Percentiles rank a stretch among this genome's conserved stretches.
Evolutionary conservation across 2,888 invertebrate species (phyloP).

Genomic region (Cremastinae sp.): DNA sequence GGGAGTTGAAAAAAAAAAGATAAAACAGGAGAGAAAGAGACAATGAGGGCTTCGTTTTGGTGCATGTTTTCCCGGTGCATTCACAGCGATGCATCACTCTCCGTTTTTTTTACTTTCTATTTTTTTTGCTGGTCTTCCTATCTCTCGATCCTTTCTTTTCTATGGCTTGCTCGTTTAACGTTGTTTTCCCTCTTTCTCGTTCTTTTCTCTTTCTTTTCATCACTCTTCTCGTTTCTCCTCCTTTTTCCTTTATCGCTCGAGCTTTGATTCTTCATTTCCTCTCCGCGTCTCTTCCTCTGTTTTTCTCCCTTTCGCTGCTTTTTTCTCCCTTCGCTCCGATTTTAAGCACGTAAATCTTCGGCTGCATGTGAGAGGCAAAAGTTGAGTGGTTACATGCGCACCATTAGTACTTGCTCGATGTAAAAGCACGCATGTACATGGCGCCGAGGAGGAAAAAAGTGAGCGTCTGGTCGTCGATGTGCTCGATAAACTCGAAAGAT

Average conservation of each 20-base stretch:
- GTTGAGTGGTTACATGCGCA: constrained; percentile 48
- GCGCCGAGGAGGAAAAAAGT: constrained; percentile 50
- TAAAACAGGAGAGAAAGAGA: constrained; percentile 12
- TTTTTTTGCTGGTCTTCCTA: neutral
- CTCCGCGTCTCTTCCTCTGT: neutral
- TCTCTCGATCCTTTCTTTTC: neutral
- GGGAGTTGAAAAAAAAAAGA: neutral
- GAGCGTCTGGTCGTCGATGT: constrained; percentile 12
- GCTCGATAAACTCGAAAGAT: neutral
- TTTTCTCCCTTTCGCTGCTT: neutral
- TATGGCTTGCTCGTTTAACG: neutral
- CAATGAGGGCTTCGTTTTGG: constrained; percentile 34
- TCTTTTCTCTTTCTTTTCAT: neutral
- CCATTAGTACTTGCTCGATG: constrained; percentile 40
- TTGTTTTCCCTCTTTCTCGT: neutral
- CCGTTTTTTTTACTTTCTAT: neutral
- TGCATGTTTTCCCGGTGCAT: constrained; percentile 28
- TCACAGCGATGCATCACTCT: constrained; percentile 6
- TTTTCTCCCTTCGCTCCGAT: constrained; percentile 19
- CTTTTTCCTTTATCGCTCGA: constrained; percentile 10
- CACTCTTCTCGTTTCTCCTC: constrained; percentile 11
- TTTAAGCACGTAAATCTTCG: constrained; percentile 45
- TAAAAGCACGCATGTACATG: constrained; percentile 5
- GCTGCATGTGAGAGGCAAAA: constrained; percentile 40
- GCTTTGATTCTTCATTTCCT: neutral